These are phyloP conservation scores for Psix sp. DNA, from an alignment of 1,140 invertebrate species.

Conservation along the genomic window DNA sequence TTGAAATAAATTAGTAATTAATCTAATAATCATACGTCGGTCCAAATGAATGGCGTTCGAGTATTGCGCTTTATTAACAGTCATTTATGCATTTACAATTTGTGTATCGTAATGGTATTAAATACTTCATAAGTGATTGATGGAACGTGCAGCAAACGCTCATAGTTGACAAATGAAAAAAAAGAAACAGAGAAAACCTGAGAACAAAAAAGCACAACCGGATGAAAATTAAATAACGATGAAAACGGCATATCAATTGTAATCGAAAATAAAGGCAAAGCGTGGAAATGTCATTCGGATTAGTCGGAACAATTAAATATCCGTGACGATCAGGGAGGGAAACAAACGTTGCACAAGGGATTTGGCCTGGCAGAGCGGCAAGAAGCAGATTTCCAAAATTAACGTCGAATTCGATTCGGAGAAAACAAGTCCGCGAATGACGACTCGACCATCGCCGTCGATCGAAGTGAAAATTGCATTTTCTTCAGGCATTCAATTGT, in stretches of 20 bases:
- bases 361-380: neutral
- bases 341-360: neutral
- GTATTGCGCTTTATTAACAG: conserved; percentile 4
- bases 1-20: neutral
- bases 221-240: conserved; percentile 1
- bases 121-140: conserved; percentile 9
- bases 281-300: conserved; percentile 16
- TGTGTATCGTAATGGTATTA: neutral
- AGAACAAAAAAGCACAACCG: too few species aligned
- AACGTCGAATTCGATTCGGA: conserved; percentile 13
- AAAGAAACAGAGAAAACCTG: too few species aligned
- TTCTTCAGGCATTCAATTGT: conserved; percentile 47
- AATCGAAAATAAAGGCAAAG: conserved; percentile 15
- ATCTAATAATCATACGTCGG: conserved; percentile 5
- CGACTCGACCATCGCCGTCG: conserved; percentile 29
- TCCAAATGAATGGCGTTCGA: neutral
- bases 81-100: conserved; percentile 2
- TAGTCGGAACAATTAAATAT: conserved; percentile 38
- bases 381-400: conserved; percentile 32
- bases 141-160: neutral
- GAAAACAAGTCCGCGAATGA: conserved; percentile 26
- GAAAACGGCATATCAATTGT: conserved; percentile 24
- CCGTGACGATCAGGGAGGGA: neutral
- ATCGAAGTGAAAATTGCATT: conserved; percentile 57
- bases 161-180: too few species aligned